Base-by-base conservation (phyloP, 2,113 vertebrate species). In the Piaya cayana region DNA sequence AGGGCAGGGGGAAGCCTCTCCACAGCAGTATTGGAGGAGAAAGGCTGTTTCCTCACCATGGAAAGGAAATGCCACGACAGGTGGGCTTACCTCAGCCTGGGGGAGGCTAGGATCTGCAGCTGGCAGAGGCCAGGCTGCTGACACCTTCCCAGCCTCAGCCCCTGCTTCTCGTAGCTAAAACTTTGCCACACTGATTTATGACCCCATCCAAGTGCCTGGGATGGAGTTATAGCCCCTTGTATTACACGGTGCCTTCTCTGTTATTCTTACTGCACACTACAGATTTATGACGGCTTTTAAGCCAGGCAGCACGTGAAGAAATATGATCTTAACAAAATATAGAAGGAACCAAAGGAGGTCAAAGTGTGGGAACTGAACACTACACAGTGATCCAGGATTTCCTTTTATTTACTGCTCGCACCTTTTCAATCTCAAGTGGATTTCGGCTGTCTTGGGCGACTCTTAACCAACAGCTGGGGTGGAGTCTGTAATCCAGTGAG, bases 251-350 rank as follows among this genome's bases (percentile, higher is more conserved):
- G 85, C 92, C 90, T 90, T 93, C 95, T 85, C 93, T 95, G 89
- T 97, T 96, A 90, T 72, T 93, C 93, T 78, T 90, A 26, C 78
- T 58, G 71, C 84, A 69, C 20, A 0, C 86, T 65, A 29, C 50
- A 93, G 92, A 97, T 97, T 96, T 97, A 96, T 64, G 95, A 10
- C 0, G 2, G 85, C 82, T 96, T 95, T 95, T 91, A 96, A 93
- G 62, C 45, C 80, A 82, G 80, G 94, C 87, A 96, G 91, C 76
- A 70, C 25, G 1, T 77, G 80, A 90, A 93, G 95, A 97, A 97
- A 95, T 94, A 95, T 11, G 85, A 95, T 82, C 95, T 87, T 88
- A 84, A 83, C 49, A 93, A 92, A 96, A 88, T 70, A 88, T 13
- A 52, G 64, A 92, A 82, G 49, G 78, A 53, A 92, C 89, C 65